Percentiles rank a stretch among this genome's conserved stretches.
phyloP scores from a whole-genome alignment of 1,140 invertebrate genomes.

The Lepidotrigona ventralis region DNA sequence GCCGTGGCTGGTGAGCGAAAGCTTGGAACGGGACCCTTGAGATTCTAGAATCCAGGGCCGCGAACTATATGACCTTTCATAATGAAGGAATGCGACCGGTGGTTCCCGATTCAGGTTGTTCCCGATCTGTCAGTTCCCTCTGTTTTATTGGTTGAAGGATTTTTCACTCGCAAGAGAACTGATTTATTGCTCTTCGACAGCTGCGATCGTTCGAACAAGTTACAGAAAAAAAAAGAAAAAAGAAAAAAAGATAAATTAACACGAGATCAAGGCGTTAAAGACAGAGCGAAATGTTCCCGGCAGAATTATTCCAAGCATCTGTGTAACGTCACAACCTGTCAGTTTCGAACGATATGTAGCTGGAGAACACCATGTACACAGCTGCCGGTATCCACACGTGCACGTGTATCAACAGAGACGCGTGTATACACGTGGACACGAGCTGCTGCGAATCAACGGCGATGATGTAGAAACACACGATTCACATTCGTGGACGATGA shows the following conservation, averaged over 20 bases:
- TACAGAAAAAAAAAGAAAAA: too few relatives aligned
- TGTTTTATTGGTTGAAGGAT: too few relatives aligned
- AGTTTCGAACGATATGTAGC: neutral
- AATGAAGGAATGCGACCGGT: slow-evolving; percentile 58
- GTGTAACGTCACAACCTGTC: neutral
- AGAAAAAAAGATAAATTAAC: neutral
- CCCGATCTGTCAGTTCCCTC: slow-evolving; percentile 18
- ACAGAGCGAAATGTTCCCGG: neutral
- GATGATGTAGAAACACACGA: slow-evolving; percentile 47
- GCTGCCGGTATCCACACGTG: neutral
- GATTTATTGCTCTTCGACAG: too few relatives aligned
- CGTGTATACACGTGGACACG: slow-evolving; percentile 7
- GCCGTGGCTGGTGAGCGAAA: slow-evolving; percentile 59
- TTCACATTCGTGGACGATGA: slow-evolving; percentile 47
- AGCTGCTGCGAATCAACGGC: slow-evolving; percentile 52
- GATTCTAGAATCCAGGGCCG: slow-evolving; percentile 57
- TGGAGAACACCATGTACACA: neutral
- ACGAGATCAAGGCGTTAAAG: neutral
- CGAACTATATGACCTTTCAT: slow-evolving; percentile 51
- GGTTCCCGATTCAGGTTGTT: slow-evolving; percentile 51
- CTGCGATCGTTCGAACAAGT: too few relatives aligned
- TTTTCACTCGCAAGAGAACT: too few relatives aligned
- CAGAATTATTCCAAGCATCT: neutral
- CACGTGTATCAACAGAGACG: slow-evolving; percentile 10
- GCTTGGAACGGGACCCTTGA: slow-evolving; percentile 63